Conservation (phyloP, 2,797 vertebrate species). For the Numenius phaeopus region DNA sequence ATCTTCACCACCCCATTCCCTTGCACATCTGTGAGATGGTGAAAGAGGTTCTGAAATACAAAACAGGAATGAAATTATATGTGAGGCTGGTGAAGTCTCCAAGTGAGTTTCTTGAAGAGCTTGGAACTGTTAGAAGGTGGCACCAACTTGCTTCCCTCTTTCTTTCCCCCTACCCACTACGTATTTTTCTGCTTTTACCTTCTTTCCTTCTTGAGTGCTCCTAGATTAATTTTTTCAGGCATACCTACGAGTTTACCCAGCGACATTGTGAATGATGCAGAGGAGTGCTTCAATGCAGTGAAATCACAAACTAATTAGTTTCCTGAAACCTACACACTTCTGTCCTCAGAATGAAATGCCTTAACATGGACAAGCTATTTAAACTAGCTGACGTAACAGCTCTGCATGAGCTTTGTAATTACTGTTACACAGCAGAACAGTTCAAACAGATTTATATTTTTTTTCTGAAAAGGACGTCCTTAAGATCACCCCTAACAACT, state of each 20-base stretch:
- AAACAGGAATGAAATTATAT: neutral
- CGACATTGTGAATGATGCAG: neutral
- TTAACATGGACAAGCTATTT: neutral
- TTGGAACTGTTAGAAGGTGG: neutral
- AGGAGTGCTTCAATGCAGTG: neutral
- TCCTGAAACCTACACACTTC: neutral
- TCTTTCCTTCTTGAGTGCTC: neutral
- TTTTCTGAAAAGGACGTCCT: neutral
- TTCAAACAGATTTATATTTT: neutral
- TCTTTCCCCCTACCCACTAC: neutral
- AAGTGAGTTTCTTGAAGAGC: neutral
- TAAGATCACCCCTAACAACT: neutral
- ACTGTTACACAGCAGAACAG: neutral
- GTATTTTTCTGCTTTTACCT: neutral
- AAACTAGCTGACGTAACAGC: neutral
- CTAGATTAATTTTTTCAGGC: neutral
- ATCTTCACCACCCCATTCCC: constrained; percentile 91
- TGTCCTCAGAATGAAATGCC: constrained; percentile 6
- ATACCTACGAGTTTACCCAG: neutral
- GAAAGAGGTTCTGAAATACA: constrained; percentile 92
- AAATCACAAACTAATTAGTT: neutral
- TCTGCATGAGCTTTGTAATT: neutral
- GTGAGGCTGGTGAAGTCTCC: neutral
- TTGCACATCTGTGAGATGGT: constrained; percentile 93
- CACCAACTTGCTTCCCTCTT: neutral